A percentile compares a stretch with the other conserved stretches of the same genome.
Conservation (phyloP, 2,888 invertebrate genomes). For the Odiellus spinosus region DNA sequence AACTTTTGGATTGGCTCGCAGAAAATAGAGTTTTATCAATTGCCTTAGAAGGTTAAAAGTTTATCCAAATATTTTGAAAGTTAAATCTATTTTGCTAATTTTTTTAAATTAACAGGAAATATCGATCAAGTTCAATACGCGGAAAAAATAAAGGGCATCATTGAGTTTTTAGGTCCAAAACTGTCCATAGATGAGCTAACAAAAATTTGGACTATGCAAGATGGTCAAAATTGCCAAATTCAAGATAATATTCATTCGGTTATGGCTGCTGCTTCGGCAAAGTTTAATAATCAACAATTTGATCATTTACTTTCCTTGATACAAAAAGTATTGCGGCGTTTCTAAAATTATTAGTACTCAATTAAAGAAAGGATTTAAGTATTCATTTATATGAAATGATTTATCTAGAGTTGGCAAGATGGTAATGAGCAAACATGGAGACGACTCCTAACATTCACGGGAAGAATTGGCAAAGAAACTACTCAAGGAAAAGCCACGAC, state of each 20-base stretch:
- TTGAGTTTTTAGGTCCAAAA: slow-evolving; percentile 35
- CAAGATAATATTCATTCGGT: slow-evolving; percentile 37
- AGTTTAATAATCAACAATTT: slow-evolving; percentile 32
- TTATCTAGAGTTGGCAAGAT: slow-evolving; percentile 33
- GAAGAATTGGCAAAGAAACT: slow-evolving; percentile 34
- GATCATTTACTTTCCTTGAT: slow-evolving; percentile 33
- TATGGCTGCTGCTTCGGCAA: slow-evolving; percentile 35
- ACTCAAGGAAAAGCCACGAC: slow-evolving; percentile 30
- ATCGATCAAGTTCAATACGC: slow-evolving; percentile 38
- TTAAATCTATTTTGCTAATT: too few species aligned
- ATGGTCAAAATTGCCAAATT: slow-evolving; percentile 33
- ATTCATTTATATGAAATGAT: slow-evolving; percentile 6
- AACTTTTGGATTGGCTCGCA: slow-evolving; percentile 34
- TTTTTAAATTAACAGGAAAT: slow-evolving; percentile 23
- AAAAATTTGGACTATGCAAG: slow-evolving; percentile 37
- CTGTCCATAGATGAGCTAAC: slow-evolving; percentile 33
- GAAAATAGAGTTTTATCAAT: slow-evolving; percentile 32
- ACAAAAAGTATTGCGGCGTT: slow-evolving; percentile 27
- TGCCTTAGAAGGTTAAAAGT: slow-evolving; percentile 32
- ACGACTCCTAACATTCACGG: slow-evolving; percentile 33
- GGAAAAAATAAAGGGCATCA: slow-evolving; percentile 35
- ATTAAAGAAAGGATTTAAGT: not conserved
- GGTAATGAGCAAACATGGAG: slow-evolving; percentile 32
- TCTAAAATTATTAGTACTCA: not conserved
- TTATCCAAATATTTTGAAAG: not conserved